These are phyloP conservation scores for Chaetogeoica ovagalla DNA, from an alignment of 2,888 invertebrate species.

Conservation along the genomic window DNA sequence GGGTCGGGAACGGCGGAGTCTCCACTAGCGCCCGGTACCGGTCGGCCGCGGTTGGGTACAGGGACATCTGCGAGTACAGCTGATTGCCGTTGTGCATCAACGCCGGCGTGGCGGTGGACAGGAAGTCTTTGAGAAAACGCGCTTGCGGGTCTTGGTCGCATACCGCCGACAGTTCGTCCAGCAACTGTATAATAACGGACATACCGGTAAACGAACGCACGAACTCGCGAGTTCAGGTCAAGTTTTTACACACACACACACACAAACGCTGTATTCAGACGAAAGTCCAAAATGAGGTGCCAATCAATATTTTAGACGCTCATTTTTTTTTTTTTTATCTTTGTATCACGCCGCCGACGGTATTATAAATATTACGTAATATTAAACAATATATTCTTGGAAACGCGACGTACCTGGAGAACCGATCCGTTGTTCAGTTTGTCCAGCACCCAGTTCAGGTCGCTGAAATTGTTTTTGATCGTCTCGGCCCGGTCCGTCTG, in stretches of 20 bases:
- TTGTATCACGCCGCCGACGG: neutral
- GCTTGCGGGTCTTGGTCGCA: conserved; percentile 22
- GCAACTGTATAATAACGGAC: neutral
- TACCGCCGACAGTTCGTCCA: conserved; percentile 23
- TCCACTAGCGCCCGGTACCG: neutral
- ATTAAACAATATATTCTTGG: neutral
- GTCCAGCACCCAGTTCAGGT: conserved; percentile 38
- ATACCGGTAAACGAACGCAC: neutral
- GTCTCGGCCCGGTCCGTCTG: neutral
- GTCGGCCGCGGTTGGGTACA: conserved; percentile 12
- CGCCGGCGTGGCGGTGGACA: conserved; percentile 62
- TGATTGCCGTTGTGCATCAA: conserved; percentile 81
- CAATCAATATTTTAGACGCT: too few species aligned
- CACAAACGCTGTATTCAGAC: too few species aligned
- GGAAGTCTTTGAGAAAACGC: conserved; percentile 20
- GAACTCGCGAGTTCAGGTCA: too few species aligned
- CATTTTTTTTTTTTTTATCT: too few species aligned
- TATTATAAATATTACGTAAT: neutral
- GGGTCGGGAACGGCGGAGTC: conserved; percentile 19
- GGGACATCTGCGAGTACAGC: conserved; percentile 70
- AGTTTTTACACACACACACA: too few species aligned
- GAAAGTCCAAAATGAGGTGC: too few species aligned
- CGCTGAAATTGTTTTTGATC: conserved; percentile 8
- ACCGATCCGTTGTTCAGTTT: conserved; percentile 33
- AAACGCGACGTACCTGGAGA: conserved; percentile 4